Evolutionary conservation across 2,888 invertebrate species (phyloP).

Genomic region (Chamaedrilus cognettii): DNA sequence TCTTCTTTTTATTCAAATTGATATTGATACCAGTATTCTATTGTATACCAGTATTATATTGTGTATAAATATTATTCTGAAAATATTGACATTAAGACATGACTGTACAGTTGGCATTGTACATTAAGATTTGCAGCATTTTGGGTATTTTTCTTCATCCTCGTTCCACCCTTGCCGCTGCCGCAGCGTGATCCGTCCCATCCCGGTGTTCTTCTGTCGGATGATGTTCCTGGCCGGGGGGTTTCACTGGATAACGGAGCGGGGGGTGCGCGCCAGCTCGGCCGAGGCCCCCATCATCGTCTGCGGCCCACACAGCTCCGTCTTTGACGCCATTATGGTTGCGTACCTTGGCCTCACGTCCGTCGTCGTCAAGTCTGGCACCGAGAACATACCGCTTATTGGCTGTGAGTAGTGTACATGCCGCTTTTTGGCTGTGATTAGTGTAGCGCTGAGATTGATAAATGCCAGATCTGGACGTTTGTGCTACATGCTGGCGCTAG

Average conservation of each 20-base stretch:
- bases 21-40: too few species aligned
- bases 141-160: conserved; percentile 4
- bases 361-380: conserved; percentile 87
- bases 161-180: conserved; percentile 34
- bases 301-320: conserved; percentile 88
- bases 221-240: conserved; percentile 76
- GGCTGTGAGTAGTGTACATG: conserved; percentile 82
- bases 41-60: too few species aligned
- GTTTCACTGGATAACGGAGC: conserved; percentile 77
- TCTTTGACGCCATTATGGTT: conserved; percentile 85
- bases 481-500: too few species aligned
- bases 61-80: too few species aligned
- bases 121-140: neutral
- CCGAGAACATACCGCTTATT: conserved; percentile 79
- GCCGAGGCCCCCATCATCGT: conserved; percentile 82
- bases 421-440: too few species aligned
- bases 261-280: conserved; percentile 75
- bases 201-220: conserved; percentile 48
- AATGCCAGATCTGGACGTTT: too few species aligned
- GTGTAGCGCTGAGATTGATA: too few species aligned
- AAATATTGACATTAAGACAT: too few species aligned
- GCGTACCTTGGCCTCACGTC: conserved; percentile 82
- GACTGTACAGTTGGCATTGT: too few species aligned
- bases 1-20: too few species aligned
- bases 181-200: conserved; percentile 46